Base-by-base conservation (phyloP, 2,888 invertebrate species). In the Tholera decimalis region DNA sequence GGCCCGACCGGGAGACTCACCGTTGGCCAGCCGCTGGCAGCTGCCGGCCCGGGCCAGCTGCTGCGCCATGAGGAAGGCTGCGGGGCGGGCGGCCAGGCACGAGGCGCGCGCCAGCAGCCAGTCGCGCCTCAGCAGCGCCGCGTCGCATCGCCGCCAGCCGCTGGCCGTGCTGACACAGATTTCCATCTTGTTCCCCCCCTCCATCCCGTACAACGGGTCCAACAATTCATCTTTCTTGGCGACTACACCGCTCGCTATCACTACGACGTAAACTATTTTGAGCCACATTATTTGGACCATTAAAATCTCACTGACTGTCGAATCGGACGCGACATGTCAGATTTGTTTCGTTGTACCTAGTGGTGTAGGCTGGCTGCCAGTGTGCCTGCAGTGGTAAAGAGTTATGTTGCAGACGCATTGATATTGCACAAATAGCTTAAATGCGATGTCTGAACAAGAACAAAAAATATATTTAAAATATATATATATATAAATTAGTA, bases 121-220 rank as follows among this genome's bases (percentile, higher is more conserved):
- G 57, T 74, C 91, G 24, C 83, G 87, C 5, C 81, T 86, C 67
- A 72, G 72, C n/a, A 85, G 74, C 44, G 71, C 80, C 39, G 73
- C 87, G 44, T 54, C 46, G 73, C 86, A 86, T 43, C 44, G 37
- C 9, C 80, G 76, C 68, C 37, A 65, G 18, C 63, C 61, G 20
- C 35, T n/a, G n/a, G n/a, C n/a, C n/a, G n/a, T 63, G 26, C 13
- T 41, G 24, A 67, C 57, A 54, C 86, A 85, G 22, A 86, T 22
- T 6, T 49, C 35, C 39, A 79, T 33, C 35, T 50, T 67, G 73
- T 80, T 80, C 5, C 55, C 55, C 0, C 75, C 79, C 26, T 49
- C 37, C 24, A 41, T 44, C 5, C 84, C 85, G 43, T 58, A 71
- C 73, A 85, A 57, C 43, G 60, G 13, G 6, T 66, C 56, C 64